Percentiles rank a stretch among this genome's conserved stretches.
Evolutionary conservation across 2,113 vertebrate species (phyloP).

Genomic region (Polypterus senegalus): DNA sequence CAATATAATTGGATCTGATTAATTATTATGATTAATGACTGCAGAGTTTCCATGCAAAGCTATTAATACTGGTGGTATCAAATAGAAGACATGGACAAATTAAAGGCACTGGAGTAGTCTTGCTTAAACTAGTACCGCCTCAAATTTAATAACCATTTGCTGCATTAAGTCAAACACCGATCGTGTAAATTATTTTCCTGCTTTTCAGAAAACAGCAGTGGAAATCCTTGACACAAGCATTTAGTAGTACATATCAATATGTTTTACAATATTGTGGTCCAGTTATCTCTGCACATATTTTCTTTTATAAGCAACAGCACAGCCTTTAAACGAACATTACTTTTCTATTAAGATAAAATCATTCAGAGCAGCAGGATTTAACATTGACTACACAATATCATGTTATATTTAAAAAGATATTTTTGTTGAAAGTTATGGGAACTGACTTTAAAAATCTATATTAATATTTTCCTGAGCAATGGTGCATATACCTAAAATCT

Average conservation of each 20-base stretch:
- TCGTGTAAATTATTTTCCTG: slow-evolving; percentile 7
- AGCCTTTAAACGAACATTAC: too few relatives aligned
- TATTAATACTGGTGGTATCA: slow-evolving; percentile 82
- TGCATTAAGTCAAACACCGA: slow-evolving; percentile 28
- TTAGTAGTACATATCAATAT: slow-evolving; percentile 1
- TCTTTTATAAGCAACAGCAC: too few relatives aligned
- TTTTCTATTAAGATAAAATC: too few relatives aligned
- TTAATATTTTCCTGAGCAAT: too few relatives aligned
- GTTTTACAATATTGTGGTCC: background rate
- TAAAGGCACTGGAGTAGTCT: slow-evolving; percentile 62
- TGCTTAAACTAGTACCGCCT: slow-evolving; percentile 39
- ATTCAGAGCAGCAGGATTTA: too few relatives aligned
- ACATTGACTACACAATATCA: too few relatives aligned
- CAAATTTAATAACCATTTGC: slow-evolving; percentile 53
- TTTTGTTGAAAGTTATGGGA: too few relatives aligned
- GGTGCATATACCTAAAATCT: too few relatives aligned
- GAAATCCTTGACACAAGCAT: background rate
- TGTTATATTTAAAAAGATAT: too few relatives aligned
- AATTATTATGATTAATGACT: slow-evolving; percentile 99
- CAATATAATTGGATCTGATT: slow-evolving; percentile 99
- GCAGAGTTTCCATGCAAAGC: slow-evolving; percentile 72
- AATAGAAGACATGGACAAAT: slow-evolving; percentile 76
- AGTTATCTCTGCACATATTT: too few relatives aligned
- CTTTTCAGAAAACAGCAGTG: background rate
- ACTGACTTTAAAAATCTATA: too few relatives aligned